Base-by-base conservation (phyloP, 2,888 invertebrate species). In the Xanthia icteritia region DNA sequence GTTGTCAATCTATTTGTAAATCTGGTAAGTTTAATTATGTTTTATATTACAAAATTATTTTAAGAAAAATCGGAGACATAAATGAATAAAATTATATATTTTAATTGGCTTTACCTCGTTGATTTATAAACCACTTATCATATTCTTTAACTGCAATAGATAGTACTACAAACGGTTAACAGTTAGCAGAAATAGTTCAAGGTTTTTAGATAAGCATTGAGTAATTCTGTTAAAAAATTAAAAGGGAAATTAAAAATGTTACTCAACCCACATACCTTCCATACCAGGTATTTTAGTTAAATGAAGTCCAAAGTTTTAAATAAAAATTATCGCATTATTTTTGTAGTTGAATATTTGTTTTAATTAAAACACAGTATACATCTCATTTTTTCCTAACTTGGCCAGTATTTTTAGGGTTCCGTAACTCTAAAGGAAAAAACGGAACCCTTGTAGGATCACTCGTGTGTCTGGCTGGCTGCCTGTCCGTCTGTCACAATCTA, bases 1-100 rank as follows among this genome's bases (percentile, higher is more conserved):
- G 97, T 97, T 2, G 91, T 95, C 77, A 97, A 96, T 84, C 89
- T 97, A 5, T 97, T 97, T 90, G 96, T 96, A 11, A 97, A 97
- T 90, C 91, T 97, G 95, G 97, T 97, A 90, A 93, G 95, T 66
- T 71, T 0, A 20, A 36, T 58, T 45, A 48, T n/a, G 2, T 48
- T 31, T 9, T 31, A 31, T 8, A 60, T 31, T 8, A 17, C 31
- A 60, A 60, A 17, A 17, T 58, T 31, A 8, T 27, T 58, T 17
- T 8, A 17, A 27, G 27, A 58, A 58, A 27, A 17, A 58, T 27
- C 17, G 1, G 17, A 31, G 27, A 58, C 27, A 27, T 17, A n/a
- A n/a, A 27, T 27, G 27, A 27, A 58, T 58, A 58, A 27, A 27
- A 2, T 27, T 27, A 15, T 27, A 2, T 27, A 58, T 58, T 27